Percentiles rank a stretch among this genome's conserved stretches.
Conservation (phyloP, 2,888 invertebrate genomes). For the Diplolepis rosae region DNA sequence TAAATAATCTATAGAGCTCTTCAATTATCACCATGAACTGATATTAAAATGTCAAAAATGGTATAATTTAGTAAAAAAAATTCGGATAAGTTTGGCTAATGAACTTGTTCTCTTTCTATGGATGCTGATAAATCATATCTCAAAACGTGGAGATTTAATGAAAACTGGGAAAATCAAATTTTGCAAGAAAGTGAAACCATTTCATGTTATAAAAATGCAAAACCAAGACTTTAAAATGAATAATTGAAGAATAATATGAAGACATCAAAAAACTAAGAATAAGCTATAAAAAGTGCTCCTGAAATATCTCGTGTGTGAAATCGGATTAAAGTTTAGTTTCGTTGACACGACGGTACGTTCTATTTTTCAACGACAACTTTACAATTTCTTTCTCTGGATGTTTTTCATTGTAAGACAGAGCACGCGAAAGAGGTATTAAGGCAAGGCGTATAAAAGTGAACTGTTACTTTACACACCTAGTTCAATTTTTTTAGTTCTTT, state of each 20-base stretch:
- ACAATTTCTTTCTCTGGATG: slow-evolving; percentile 6
- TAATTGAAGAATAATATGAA: neutral
- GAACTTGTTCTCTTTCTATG: too few species aligned
- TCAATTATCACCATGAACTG: too few species aligned
- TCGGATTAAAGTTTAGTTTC: slow-evolving; percentile 16
- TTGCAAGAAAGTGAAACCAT: too few species aligned
- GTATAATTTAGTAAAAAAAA: too few species aligned
- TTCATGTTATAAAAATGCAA: too few species aligned
- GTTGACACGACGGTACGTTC: neutral
- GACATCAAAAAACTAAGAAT: neutral
- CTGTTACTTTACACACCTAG: slow-evolving; percentile 15
- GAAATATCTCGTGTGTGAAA: neutral
- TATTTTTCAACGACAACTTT: neutral
- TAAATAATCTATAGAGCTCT: too few species aligned
- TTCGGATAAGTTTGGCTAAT: too few species aligned
- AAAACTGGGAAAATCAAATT: too few species aligned
- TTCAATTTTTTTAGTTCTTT: neutral
- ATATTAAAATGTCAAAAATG: too few species aligned
- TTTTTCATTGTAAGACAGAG: slow-evolving; percentile 26
- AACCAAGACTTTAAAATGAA: too few species aligned
- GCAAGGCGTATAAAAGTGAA: slow-evolving; percentile 26
- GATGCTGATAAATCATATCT: too few species aligned
- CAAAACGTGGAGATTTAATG: too few species aligned
- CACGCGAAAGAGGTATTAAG: slow-evolving; percentile 11
- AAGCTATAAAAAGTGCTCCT: neutral